Evolutionary conservation across 37 sponge, comb jelly and placozoan genomes (phyloP), one percentile per base, ranked within the genome.

Genomic region (Ephydatia muelleri): DNA sequence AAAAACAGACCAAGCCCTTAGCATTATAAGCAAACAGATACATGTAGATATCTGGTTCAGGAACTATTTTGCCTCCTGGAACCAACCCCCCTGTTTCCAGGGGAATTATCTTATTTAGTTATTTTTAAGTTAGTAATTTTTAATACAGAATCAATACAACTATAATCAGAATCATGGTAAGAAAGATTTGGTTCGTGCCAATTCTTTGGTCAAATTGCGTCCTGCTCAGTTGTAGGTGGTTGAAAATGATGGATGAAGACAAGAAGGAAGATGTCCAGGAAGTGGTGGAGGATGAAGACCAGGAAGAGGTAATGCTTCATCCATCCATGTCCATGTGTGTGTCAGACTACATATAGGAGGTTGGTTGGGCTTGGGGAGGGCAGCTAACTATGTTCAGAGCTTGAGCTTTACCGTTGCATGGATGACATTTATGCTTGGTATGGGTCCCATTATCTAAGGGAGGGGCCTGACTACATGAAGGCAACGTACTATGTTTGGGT

Each of bases 1-100:
- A 57, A 57, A 57, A 57, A 57, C 57, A 57, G 57, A 57, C 57
- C 57, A 57, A 57, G 57, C 57, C 57, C 57, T 57, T 57, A 57
- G 57, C 57, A 57, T 57, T 57, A 57, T 57, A 57, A 57, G 57
- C 57, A 57, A 57, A 57, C 57, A 57, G 57, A 57, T 57, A 57
- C 57, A 57, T 57, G 57, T 57, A 57, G 57, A 57, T 57, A 57
- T 57, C 57, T 57, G 57, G 57, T 57, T 57, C 57, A 57, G 57
- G 57, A 57, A 57, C 57, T 57, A 57, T 57, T 57, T 57, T 57
- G 57, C 57, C 57, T 57, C 57, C 57, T 57, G 57, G 57, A 57
- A 57, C 57, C 57, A 57, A 57, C 57, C 57, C 57, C 57, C 57
- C 57, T 57, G 57, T 57, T 57, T 57, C 57, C 57, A 57, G 57